Evolutionary conservation across 1,140 invertebrate genomes (phyloP), one percentile per base, ranked within the genome.

Genomic region (Sminthurides bifidus): DNA sequence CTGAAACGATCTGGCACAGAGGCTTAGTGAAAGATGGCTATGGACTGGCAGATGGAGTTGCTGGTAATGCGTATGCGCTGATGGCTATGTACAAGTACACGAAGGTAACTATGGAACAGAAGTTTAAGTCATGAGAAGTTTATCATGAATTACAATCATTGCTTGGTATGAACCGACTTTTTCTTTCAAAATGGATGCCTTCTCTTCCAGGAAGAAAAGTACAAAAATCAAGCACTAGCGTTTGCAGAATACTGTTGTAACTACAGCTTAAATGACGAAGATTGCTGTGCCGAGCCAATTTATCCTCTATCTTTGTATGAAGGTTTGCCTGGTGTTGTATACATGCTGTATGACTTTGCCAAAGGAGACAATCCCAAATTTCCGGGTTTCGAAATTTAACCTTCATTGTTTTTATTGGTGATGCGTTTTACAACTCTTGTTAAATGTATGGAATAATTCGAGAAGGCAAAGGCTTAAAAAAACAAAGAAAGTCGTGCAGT

Each of bases 31-130:
- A 75, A 59, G 95, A 94, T 74, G 90, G 92, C 8, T 92, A 87
- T 69, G 84, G 90, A 48, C 72, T 96, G 4, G 95, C 92, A 70
- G 92, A 97, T 70, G 92, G 92, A 2, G 81, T 87, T 17, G 75
- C 87, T 67, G 92, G 92, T 59, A 96, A 95, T 74, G 91, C 81
- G 17, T 95, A 93, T 69, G 76, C 83, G 12, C 90, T 95, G 67
- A 72, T 95, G 14, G 72, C 79, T 59, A 69, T 95, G 1, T 93
- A 82, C 68, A 82, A 88, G 70, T 67, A 80, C 15, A 92, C 88
- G 2, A 76, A 80, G 66, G 85, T 89, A 15, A 74, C 10, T 21
- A n/a, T 50, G n/a, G 19, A 8, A 43, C 41, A 44, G 8, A 44
- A 10, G 10, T 44, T 44, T 21, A 44, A 44, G 12, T 37, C 17